Conservation (phyloP, 2,797 vertebrate species). For the Hydrocynus forskahlii region DNA sequence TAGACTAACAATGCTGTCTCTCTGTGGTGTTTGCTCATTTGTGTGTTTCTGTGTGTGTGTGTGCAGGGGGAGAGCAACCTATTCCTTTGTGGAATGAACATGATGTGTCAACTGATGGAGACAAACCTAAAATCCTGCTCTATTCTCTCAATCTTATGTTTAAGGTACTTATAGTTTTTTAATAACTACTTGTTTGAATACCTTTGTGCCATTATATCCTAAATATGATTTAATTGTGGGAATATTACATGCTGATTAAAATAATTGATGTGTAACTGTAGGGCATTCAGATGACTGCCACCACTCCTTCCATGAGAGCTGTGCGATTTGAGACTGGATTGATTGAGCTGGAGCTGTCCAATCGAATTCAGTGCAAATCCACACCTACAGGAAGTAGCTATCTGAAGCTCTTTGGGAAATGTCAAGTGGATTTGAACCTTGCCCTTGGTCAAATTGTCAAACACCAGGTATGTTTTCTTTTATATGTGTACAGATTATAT, state of each 20-base stretch:
- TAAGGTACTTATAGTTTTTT: slow-evolving; percentile 82
- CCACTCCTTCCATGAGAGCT: slow-evolving; percentile 97
- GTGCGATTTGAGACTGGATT: slow-evolving; percentile 97
- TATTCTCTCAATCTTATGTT: slow-evolving; percentile 96
- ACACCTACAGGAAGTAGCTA: slow-evolving; percentile 95
- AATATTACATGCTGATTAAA: too few relatives aligned
- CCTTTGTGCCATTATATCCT: too few relatives aligned
- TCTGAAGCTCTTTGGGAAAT: slow-evolving; percentile 98
- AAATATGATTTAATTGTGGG: too few relatives aligned
- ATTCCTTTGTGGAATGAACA: slow-evolving; percentile 99
- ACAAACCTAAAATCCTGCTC: slow-evolving; percentile 97
- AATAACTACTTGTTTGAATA: not conserved
- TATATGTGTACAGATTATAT: not conserved
- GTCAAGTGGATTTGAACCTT: slow-evolving; percentile 96
- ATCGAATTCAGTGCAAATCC: slow-evolving; percentile 95
- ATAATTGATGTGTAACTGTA: slow-evolving; percentile 57
- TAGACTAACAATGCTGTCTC: too few relatives aligned
- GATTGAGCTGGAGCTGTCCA: slow-evolving; percentile 96
- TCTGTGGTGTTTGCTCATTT: not conserved
- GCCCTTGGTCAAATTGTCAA: slow-evolving; percentile 98
- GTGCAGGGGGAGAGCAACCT: slow-evolving; percentile 93
- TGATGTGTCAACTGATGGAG: slow-evolving; percentile 91
- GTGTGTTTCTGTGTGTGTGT: slow-evolving; percentile 20
- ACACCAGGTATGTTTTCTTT: slow-evolving; percentile 84
- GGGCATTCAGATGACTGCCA: slow-evolving; percentile 98